phyloP scores from a whole-genome alignment of 2,113 vertebrate genomes.

The Micromys minutus region DNA sequence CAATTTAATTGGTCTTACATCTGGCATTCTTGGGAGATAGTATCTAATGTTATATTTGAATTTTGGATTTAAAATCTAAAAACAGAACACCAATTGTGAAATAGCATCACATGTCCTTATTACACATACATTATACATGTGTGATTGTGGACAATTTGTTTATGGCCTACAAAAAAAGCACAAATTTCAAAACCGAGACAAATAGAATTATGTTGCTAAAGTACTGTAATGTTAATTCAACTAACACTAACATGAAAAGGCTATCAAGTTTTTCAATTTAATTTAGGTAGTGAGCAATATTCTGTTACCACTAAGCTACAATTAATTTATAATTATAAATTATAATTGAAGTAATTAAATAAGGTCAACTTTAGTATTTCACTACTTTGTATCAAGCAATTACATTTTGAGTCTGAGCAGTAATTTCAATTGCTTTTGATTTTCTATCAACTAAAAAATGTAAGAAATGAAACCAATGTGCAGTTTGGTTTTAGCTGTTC shows the following conservation, averaged over 20 bases:
- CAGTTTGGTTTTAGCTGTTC: neutral
- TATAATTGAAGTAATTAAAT: slow-evolving; percentile 65
- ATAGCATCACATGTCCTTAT: neutral
- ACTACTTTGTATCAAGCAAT: slow-evolving; percentile 53
- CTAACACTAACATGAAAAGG: neutral
- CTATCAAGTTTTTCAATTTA: neutral
- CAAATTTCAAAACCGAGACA: neutral
- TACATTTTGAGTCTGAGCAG: slow-evolving; percentile 27
- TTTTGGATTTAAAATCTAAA: neutral
- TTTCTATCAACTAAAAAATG: slow-evolving; percentile 39
- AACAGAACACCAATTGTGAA: neutral
- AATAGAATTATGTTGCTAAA: neutral
- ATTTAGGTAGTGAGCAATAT: slow-evolving; percentile 35
- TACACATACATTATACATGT: neutral
- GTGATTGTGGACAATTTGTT: neutral
- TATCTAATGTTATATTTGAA: neutral
- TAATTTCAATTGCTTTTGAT: slow-evolving; percentile 56
- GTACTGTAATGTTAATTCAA: neutral
- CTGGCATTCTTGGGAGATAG: neutral
- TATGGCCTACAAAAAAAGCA: neutral
- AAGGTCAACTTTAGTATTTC: slow-evolving; percentile 62
- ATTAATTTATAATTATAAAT: slow-evolving; percentile 69
- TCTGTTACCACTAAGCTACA: slow-evolving; percentile 17
- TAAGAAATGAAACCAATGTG: neutral
- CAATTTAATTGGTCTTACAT: too few relatives aligned